A percentile compares a stretch with the other conserved stretches of the same genome.
These are phyloP conservation scores for Atherinomorus stipes DNA, from an alignment of 2,113 vertebrate genomes.

Conservation along the genomic window DNA sequence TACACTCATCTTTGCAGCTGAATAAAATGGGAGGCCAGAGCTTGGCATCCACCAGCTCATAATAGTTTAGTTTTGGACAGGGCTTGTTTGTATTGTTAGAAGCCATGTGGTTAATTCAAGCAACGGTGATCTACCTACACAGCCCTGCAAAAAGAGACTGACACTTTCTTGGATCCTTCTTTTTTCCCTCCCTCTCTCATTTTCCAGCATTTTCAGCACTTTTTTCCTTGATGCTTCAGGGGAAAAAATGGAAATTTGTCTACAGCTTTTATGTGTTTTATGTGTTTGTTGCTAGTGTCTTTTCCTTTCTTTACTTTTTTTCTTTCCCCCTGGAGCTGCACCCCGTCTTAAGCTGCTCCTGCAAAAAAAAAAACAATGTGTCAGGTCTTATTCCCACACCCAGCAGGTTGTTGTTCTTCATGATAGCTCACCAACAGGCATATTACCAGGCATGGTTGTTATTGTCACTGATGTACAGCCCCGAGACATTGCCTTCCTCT, in stretches of 20 bases:
- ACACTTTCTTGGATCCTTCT: slow-evolving; percentile 36
- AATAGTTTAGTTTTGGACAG: slow-evolving; percentile 25
- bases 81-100: slow-evolving; percentile 43
- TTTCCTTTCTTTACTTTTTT: slow-evolving; percentile 7
- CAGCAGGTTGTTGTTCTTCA: slow-evolving; percentile 73
- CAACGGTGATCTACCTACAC: slow-evolving; percentile 28
- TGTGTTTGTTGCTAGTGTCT: slow-evolving; percentile 23
- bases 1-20: slow-evolving; percentile 1
- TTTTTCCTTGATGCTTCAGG: slow-evolving; percentile 26
- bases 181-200: not conserved
- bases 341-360: slow-evolving; percentile 40
- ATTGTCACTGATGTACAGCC: slow-evolving; percentile 74
- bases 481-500: slow-evolving; percentile 58
- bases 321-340: slow-evolving; percentile 20
- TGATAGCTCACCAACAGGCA: slow-evolving; percentile 76
- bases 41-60: slow-evolving; percentile 1
- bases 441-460: slow-evolving; percentile 65
- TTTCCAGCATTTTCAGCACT: not conserved
- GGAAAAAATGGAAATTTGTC: slow-evolving; percentile 32
- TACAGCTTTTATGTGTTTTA: slow-evolving; percentile 1
- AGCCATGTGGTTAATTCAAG: slow-evolving; percentile 48
- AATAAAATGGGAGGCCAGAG: slow-evolving; percentile 5
- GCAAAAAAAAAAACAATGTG: slow-evolving; percentile 58
- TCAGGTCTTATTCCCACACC: slow-evolving; percentile 65
- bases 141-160: slow-evolving; percentile 21